Evolutionary conservation across 2,113 vertebrate species (phyloP), one percentile per base, ranked within the genome.

Genomic region (Grallaria varia): DNA sequence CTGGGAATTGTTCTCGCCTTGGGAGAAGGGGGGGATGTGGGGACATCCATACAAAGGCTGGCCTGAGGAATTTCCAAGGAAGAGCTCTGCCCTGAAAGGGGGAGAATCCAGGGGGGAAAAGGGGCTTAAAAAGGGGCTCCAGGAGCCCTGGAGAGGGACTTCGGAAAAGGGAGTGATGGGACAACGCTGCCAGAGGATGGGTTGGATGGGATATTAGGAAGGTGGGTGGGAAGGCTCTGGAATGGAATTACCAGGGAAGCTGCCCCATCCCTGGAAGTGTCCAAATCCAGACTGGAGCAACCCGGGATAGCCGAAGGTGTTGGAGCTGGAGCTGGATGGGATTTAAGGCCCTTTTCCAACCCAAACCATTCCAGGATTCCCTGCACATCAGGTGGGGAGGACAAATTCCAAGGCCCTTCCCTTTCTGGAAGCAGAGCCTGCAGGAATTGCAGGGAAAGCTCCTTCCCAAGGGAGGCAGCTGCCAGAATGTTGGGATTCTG

Each of bases 1-100:
- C 79, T 85, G 90, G 90, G 96, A 89, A 95, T 63, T 96, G 95
- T 95, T 97, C 96, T 96, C 60, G 80, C 87, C 73, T 79, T 27
- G 39, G 56, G 62, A 72, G 78, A 84, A 82, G 78, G 47, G 66
- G 73, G 64, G 77, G 78, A 89, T 91, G 93, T 93, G 95, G 95
- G 82, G 87, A 90, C 90, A 96, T 91, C 96, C 73, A 84, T 35
- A 89, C 68, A 68, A 90, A 96, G 55, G 55, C 81, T 35, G 71
- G 74, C 68, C 23, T 82, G 58, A 72, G 77, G 66, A 81, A 62
- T 83, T 91, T 85, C 74, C 11, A 44, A 0, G 45, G 52, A 67
- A 50, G 23, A 74, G 9, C 44, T 30, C 25, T 69, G 72, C 33
- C 35, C 4, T 1, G 79, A 40, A 14, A 55, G 55, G 20, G 74